These are phyloP conservation scores for Aphaenogaster floridana DNA, from an alignment of 1,140 invertebrate genomes.

Conservation along the genomic window DNA sequence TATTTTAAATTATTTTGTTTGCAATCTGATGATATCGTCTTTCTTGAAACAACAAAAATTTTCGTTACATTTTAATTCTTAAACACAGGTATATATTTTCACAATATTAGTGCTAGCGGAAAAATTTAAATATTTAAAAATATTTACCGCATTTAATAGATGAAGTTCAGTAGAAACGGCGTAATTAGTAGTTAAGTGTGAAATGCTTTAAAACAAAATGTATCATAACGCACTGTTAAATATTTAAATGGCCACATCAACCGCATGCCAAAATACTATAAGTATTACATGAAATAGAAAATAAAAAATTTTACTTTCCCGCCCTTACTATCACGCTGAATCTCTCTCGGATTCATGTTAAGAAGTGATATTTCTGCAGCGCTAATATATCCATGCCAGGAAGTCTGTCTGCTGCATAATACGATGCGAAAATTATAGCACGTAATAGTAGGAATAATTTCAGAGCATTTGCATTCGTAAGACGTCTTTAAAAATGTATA, in stretches of 20 bases:
- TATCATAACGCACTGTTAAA: not conserved
- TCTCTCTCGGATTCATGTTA: slow-evolving; percentile 18
- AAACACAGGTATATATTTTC: no score
- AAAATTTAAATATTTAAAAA: not conserved
- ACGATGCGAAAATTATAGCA: slow-evolving; percentile 32
- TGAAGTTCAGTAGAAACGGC: not conserved
- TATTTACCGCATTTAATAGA: not conserved
- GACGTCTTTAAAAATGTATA: not conserved
- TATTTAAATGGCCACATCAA: slow-evolving; percentile 12
- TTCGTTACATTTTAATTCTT: no score
- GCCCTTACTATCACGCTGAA: not conserved
- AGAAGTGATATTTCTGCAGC: slow-evolving; percentile 34
- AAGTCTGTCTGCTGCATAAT: slow-evolving; percentile 23
- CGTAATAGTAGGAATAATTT: slow-evolving; percentile 31
- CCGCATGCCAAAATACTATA: not conserved
- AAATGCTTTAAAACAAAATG: not conserved
- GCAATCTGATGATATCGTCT: not conserved
- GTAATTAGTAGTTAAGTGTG: not conserved
- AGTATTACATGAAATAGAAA: not conserved
- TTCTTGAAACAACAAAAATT: not conserved
- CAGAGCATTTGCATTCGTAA: not conserved
- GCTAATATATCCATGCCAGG: not conserved
- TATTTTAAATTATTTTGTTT: not conserved
- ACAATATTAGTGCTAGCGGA: not conserved
- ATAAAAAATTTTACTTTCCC: not conserved